phyloP scores from a whole-genome alignment of 92 coral and sea anemone genomes.

The Palythoa grandis region DNA sequence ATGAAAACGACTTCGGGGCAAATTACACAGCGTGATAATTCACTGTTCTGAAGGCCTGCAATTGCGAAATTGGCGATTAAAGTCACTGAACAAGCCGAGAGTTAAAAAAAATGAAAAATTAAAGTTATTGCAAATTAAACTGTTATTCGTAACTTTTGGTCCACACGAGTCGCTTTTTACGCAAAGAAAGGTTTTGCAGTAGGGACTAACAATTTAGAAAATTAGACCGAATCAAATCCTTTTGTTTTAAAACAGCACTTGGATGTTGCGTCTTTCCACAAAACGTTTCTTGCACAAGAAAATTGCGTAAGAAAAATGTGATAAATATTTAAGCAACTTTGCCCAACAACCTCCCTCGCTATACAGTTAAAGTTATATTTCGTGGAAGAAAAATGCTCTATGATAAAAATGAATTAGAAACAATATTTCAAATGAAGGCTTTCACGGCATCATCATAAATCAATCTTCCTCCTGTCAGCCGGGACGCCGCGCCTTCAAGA shows the following conservation, averaged over 20 bases:
- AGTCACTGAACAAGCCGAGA: neutral
- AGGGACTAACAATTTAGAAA: too few species aligned
- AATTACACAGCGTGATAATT: neutral
- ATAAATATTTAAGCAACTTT: neutral
- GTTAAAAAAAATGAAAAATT: neutral
- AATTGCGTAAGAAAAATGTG: neutral
- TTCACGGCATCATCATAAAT: neutral
- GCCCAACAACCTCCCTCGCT: too few species aligned
- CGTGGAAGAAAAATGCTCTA: neutral
- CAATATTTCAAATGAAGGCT: neutral
- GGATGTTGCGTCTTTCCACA: too few species aligned
- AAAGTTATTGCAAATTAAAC: neutral
- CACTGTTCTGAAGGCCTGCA: neutral
- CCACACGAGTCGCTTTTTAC: neutral
- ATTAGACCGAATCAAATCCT: too few species aligned
- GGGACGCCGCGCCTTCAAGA: neutral
- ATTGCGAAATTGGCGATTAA: constrained; percentile 9
- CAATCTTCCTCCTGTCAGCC: neutral
- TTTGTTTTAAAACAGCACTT: too few species aligned
- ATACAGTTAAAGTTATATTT: neutral
- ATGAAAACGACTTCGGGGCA: neutral
- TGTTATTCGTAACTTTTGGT: neutral
- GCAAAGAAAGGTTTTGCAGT: too few species aligned
- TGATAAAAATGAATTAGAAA: neutral
- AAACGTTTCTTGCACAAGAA: neutral